Conservation (phyloP, 1,140 invertebrate genomes). For the Ostrea denselamellosa region DNA sequence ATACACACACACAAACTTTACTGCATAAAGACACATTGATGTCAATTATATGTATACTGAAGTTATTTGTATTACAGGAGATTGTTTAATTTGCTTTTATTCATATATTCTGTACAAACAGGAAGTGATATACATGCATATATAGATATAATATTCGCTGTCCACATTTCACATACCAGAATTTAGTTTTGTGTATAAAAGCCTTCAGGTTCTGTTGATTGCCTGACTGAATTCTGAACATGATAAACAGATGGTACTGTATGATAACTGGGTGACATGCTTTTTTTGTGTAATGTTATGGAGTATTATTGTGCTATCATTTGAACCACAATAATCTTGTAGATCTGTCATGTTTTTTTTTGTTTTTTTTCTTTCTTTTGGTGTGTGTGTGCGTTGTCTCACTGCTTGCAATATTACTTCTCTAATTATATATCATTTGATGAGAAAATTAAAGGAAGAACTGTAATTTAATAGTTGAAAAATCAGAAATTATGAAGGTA, state of each 20-base stretch:
- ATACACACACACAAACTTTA: too few relatives aligned
- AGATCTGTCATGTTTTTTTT: background rate
- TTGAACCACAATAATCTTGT: background rate
- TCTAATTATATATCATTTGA: background rate
- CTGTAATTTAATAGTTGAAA: too few relatives aligned
- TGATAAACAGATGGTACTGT: background rate
- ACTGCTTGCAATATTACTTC: background rate
- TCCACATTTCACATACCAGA: background rate
- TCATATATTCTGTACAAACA: background rate
- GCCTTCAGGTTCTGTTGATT: background rate
- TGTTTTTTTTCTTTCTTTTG: too few relatives aligned
- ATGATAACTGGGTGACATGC: background rate
- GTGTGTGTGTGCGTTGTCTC: background rate
- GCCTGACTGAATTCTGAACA: background rate
- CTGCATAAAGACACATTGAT: too few relatives aligned
- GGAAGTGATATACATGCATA: background rate
- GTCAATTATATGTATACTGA: too few relatives aligned
- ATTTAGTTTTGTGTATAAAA: background rate
- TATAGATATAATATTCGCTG: background rate
- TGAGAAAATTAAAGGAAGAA: background rate
- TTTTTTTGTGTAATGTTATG: constrained; percentile 9
- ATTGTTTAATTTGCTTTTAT: background rate
- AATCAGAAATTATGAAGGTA: too few relatives aligned
- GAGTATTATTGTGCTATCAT: background rate
- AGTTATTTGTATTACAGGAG: too few relatives aligned